Evolutionary conservation across 1,140 invertebrate genomes (phyloP).

Genomic region (Mamestra configurata): DNA sequence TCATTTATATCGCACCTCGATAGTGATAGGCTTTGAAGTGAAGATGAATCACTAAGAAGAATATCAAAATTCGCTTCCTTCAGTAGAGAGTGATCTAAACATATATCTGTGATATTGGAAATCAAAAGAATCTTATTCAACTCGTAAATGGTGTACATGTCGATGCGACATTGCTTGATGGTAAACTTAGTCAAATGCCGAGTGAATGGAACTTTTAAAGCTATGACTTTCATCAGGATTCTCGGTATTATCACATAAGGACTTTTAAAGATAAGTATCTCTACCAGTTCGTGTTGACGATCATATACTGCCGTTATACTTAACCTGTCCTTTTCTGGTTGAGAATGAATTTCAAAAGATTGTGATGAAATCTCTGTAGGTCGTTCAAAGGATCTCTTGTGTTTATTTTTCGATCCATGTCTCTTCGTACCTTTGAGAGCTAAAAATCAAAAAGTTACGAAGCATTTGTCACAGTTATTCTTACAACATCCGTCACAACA

Average conservation of each 20-base stretch:
- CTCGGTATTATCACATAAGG: conserved; percentile 56
- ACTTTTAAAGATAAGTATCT: conserved; percentile 57
- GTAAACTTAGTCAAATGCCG: conserved; percentile 61
- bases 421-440: too few species aligned
- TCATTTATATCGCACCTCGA: conserved; percentile 69
- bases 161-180: conserved; percentile 58
- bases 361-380: too few species aligned
- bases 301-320: conserved; percentile 59
- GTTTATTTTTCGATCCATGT: too few species aligned
- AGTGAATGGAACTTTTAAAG: conserved; percentile 59
- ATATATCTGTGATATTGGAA: conserved; percentile 65
- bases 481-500: too few species aligned
- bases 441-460: too few species aligned
- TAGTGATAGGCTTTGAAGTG: conserved; percentile 63
- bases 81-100: conserved; percentile 63
- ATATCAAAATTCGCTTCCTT: conserved; percentile 61
- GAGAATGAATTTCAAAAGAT: too few species aligned
- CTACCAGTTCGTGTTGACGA: conserved; percentile 60
- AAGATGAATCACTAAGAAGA: conserved; percentile 56
- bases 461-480: too few species aligned
- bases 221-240: conserved; percentile 63
- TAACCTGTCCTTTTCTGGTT: conserved; percentile 11
- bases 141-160: conserved; percentile 65
- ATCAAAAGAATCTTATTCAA: conserved; percentile 63
- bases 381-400: too few species aligned